A percentile compares a stretch with the other conserved stretches of the same genome.
phyloP scores from a whole-genome alignment of 1,140 invertebrate species.

The Orius laevigatus region DNA sequence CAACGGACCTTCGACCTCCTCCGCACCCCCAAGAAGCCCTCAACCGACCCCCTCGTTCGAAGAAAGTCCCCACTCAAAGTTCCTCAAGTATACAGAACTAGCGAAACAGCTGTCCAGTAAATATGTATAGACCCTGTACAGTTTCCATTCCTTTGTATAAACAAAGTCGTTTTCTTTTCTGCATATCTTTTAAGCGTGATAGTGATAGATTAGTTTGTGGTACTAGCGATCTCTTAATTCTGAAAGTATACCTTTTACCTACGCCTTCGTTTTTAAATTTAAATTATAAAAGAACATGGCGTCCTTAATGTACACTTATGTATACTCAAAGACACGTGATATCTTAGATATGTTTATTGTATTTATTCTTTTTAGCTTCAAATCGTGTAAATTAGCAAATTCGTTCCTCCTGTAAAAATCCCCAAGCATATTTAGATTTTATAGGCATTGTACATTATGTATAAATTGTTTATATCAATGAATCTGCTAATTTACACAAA shows the following conservation, averaged over 20 bases:
- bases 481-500: too few species aligned
- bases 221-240: slow-evolving; percentile 17
- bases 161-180: slow-evolving; percentile 15
- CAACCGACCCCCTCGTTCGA: slow-evolving; percentile 42
- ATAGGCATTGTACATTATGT: too few species aligned
- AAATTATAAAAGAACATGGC: slow-evolving; percentile 11
- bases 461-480: too few species aligned
- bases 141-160: slow-evolving; percentile 21
- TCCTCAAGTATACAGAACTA: slow-evolving; percentile 90
- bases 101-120: slow-evolving; percentile 92
- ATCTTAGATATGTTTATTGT: slow-evolving; percentile 16
- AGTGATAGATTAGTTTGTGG: slow-evolving; percentile 14
- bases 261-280: slow-evolving; percentile 10
- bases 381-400: too few species aligned
- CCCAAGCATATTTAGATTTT: too few species aligned
- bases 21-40: slow-evolving; percentile 29
- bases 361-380: slow-evolving; percentile 12
- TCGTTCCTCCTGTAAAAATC: too few species aligned
- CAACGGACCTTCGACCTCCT: slow-evolving; percentile 21
- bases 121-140: slow-evolving; percentile 50
- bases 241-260: slow-evolving; percentile 15
- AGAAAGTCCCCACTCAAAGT: slow-evolving; percentile 89
- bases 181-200: slow-evolving; percentile 18
- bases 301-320: slow-evolving; percentile 16
- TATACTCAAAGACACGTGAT: slow-evolving; percentile 18